Evolutionary conservation across 2,797 vertebrate species (phyloP), one percentile per base, ranked within the genome.

Genomic region (Champsocephalus esox): DNA sequence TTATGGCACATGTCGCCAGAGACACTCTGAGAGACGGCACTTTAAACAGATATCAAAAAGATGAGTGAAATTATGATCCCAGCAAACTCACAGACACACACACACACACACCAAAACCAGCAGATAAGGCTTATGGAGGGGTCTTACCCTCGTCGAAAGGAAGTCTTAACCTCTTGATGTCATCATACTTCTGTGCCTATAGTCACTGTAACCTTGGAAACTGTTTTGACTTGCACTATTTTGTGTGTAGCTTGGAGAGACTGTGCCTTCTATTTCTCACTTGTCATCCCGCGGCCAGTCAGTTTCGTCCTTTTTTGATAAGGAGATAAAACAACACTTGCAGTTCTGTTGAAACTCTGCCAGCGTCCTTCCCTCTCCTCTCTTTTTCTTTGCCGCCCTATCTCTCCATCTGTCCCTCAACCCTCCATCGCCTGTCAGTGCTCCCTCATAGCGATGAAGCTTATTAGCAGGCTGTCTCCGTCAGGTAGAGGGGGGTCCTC

Each of bases 371-470:
- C 9, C 50, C 6, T 12, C 52, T 28, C 63, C 44, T 41, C 38
- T 34, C 55, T 13, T 12, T 51, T 56, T 49, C 70, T 49, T 45
- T 41, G 3, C 72, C 10, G n/a, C 75, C 75, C 66, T 65, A 73
- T 73, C 70, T 60, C 75, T 85, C 85, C 84, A 79, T 90, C 86
- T 87, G 77, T 81, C 88, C 74, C 73, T 87, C 75, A 77, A 86
- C 74, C 79, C 79, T 75, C 73, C 81, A 59, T 89, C 71, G 83
- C 67, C 57, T 79, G 79, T 88, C 82, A 76, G 77, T 9, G 68
- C 66, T 75, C 66, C 70, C 84, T 83, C 70, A 38, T 83, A 52
- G 87, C 60, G 84, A 92, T 91, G 86, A 91, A 86, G 83, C 87
- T 92, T 79, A 90, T 93, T 89, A 92, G 74, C n/a, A 59, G 62